Percentiles rank a stretch among this genome's conserved stretches.
These are phyloP conservation scores for Indri indri DNA, from an alignment of 2,113 vertebrate species.

Conservation along the genomic window DNA sequence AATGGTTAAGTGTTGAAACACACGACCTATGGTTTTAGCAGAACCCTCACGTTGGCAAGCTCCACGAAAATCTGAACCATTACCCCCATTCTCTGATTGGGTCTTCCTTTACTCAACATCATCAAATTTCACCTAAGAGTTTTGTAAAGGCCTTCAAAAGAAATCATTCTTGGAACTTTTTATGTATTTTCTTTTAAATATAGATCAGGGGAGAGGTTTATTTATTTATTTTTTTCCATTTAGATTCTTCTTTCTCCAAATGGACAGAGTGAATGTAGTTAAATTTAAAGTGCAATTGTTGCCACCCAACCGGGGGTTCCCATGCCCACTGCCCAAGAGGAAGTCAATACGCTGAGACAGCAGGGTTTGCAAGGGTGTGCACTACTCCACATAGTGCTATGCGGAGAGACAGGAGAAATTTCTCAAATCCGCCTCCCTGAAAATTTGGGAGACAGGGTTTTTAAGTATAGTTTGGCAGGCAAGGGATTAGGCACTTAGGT, in stretches of 20 bases:
- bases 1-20: background rate
- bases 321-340: no score
- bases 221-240: background rate
- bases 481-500: no score
- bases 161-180: background rate
- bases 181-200: background rate
- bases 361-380: no score
- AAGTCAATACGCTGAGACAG: no score
- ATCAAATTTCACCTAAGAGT: background rate
- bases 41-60: background rate
- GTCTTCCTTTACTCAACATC: background rate
- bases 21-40: background rate
- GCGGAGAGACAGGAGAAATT: no score
- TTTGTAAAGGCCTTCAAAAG: background rate
- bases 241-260: slow-evolving; percentile 12
- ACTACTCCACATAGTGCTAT: no score
- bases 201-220: background rate
- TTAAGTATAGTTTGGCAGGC: no score
- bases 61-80: background rate
- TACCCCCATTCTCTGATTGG: background rate
- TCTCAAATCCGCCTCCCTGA: no score
- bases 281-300: background rate
- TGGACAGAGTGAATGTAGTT: background rate
- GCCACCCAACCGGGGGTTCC: no score
- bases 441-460: no score